Conservation (phyloP, 2,888 invertebrate genomes). For the Neoascia interrupta region DNA sequence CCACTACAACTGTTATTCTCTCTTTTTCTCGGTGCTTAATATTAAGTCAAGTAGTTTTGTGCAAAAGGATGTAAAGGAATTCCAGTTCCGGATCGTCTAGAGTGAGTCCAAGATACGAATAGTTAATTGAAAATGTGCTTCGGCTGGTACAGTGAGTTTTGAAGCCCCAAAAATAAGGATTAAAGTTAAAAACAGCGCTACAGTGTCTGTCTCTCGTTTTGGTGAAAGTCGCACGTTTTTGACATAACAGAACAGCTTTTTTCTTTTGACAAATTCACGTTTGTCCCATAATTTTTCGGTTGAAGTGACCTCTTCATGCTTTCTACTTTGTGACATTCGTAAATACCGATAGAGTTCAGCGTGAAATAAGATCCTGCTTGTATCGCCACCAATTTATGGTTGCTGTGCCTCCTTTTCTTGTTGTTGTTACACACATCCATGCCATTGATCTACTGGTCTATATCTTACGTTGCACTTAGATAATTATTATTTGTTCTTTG, state of each 20-base stretch:
- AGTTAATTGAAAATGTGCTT: slow-evolving; percentile 39
- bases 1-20: slow-evolving; percentile 14
- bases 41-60: slow-evolving; percentile 4
- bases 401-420: slow-evolving; percentile 6
- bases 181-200: slow-evolving; percentile 36
- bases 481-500: slow-evolving; percentile 40
- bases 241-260: slow-evolving; percentile 43
- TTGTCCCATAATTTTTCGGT: slow-evolving; percentile 41
- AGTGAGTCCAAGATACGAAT: slow-evolving; percentile 34
- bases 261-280: slow-evolving; percentile 40
- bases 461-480: slow-evolving; percentile 64
- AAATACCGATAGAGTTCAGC: slow-evolving; percentile 19
- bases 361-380: background rate
- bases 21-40: slow-evolving; percentile 17
- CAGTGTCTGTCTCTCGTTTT: slow-evolving; percentile 47
- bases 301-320: slow-evolving; percentile 36
- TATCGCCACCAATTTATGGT: background rate
- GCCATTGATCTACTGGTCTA: slow-evolving; percentile 74
- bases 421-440: slow-evolving; percentile 15
- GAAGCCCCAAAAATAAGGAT: slow-evolving; percentile 19
- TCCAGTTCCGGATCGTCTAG: slow-evolving; percentile 7
- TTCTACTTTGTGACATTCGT: slow-evolving; percentile 51
- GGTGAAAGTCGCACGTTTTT: slow-evolving; percentile 57
- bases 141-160: slow-evolving; percentile 54
- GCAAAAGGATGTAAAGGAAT: slow-evolving; percentile 36